Evolutionary conservation across 2,888 invertebrate genomes (phyloP).

Genomic region (Pterobdella sp.): DNA sequence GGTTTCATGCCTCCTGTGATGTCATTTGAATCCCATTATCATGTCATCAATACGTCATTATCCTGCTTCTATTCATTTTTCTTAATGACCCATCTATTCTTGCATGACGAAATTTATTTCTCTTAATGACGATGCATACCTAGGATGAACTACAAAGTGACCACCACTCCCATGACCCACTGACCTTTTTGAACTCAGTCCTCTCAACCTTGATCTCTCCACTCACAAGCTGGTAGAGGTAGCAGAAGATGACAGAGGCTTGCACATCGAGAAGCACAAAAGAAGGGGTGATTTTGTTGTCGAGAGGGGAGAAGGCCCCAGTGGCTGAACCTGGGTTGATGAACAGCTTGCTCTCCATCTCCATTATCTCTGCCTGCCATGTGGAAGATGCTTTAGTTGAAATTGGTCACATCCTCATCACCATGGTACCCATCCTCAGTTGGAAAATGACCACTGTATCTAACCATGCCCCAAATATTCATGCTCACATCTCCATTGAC

Average conservation of each 20-base stretch:
- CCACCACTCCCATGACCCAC: slow-evolving; percentile 8
- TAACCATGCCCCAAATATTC: too few relatives aligned
- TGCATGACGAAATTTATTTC: too few relatives aligned
- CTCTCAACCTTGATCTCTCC: slow-evolving; percentile 99
- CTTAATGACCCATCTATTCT: too few relatives aligned
- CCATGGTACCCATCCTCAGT: too few relatives aligned
- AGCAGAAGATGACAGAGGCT: slow-evolving; percentile 90
- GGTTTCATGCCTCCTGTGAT: too few relatives aligned
- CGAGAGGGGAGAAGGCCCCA: slow-evolving; percentile 87
- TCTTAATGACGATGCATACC: too few relatives aligned
- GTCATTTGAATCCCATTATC: too few relatives aligned
- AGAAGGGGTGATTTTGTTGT: slow-evolving; percentile 79
- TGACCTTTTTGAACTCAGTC: slow-evolving; percentile 92
- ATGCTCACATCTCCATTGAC: too few relatives aligned
- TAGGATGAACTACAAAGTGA: too few relatives aligned
- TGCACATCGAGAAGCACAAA: slow-evolving; percentile 99
- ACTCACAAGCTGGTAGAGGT: slow-evolving; percentile 91
- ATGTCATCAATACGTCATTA: too few relatives aligned
- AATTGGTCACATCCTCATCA: neutral
- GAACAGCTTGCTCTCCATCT: slow-evolving; percentile 96
- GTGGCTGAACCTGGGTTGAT: slow-evolving; percentile 99
- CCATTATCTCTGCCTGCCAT: slow-evolving; percentile 73
- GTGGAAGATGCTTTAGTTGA: neutral
- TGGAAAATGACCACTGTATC: too few relatives aligned
- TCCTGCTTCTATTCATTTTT: too few relatives aligned